phyloP scores from a whole-genome alignment of 2,113 vertebrate genomes.

The Bubo bubo region DNA sequence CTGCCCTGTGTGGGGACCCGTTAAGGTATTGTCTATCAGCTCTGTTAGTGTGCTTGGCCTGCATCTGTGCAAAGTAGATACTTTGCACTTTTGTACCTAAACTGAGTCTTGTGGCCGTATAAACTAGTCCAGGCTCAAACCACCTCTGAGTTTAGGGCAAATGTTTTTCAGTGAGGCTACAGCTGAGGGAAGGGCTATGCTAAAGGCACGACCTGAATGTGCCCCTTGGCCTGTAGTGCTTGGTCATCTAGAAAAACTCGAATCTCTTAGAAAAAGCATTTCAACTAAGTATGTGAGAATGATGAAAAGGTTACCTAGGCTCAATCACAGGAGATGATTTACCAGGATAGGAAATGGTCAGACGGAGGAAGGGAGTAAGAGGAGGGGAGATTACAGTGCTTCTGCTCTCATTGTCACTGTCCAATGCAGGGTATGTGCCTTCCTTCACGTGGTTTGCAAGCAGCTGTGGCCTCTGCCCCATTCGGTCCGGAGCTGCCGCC shows the following conservation, averaged over 20 bases:
- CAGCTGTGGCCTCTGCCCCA: background rate
- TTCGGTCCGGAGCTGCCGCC: background rate
- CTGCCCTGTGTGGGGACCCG: background rate
- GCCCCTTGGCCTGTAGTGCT: background rate
- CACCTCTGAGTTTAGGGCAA: background rate
- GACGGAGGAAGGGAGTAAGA: background rate
- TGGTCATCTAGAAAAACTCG: background rate
- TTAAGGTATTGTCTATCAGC: background rate
- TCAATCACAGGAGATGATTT: background rate
- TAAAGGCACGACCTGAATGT: background rate
- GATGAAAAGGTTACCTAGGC: background rate
- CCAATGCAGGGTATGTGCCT: background rate
- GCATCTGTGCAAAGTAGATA: background rate
- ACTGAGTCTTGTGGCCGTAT: background rate
- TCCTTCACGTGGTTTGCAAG: background rate
- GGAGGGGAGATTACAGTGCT: background rate
- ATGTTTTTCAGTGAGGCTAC: background rate
- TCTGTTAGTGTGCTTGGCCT: background rate
- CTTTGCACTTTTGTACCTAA: background rate
- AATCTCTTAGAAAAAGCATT: background rate
- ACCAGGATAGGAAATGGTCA: background rate
- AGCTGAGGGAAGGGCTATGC: background rate
- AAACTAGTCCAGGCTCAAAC: background rate
- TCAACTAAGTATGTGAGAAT: background rate
- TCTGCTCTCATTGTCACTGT: background rate